These are phyloP conservation scores for Epinotia demarniana DNA, from an alignment of 2,888 invertebrate genomes.

Conservation along the genomic window DNA sequence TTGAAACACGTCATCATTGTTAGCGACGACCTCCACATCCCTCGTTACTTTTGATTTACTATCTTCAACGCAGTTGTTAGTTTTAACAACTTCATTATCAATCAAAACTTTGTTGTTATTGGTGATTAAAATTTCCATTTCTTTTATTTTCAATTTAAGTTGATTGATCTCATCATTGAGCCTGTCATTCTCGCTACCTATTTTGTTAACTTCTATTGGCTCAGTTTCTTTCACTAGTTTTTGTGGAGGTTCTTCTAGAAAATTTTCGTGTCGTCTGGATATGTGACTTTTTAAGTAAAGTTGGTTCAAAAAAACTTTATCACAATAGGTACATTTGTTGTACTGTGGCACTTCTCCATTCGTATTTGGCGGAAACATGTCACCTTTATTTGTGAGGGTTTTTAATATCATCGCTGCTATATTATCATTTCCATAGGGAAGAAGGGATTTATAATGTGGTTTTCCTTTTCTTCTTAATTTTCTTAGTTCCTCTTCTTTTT, in stretches of 20 bases:
- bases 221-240: conserved; percentile 58
- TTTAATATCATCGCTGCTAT: conserved; percentile 79
- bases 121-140: conserved; percentile 70
- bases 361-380: conserved; percentile 65
- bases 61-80: conserved; percentile 38
- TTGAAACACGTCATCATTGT: conserved; percentile 66
- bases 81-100: conserved; percentile 41
- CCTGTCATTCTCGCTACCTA: conserved; percentile 84
- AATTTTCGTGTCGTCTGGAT: conserved; percentile 82
- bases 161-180: conserved; percentile 77
- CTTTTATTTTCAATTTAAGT: conserved; percentile 78
- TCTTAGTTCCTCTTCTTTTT: conserved; percentile 80
- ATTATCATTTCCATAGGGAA: conserved; percentile 76
- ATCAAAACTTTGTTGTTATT: conserved; percentile 50
- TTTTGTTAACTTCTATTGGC: conserved; percentile 49
- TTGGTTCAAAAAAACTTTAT: conserved; percentile 88
- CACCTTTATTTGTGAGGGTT: conserved; percentile 70
- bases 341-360: conserved; percentile 70
- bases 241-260: conserved; percentile 67
- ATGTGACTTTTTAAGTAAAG: conserved; percentile 87
- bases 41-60: conserved; percentile 57
- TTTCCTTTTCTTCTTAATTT: conserved; percentile 79
- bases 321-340: conserved; percentile 86
- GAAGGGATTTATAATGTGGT: conserved; percentile 62
- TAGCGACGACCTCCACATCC: conserved; percentile 70